A percentile compares a stretch with the other conserved stretches of the same genome.
Conservation (phyloP, 2,797 vertebrate species). For the Simalia tracyae region DNA sequence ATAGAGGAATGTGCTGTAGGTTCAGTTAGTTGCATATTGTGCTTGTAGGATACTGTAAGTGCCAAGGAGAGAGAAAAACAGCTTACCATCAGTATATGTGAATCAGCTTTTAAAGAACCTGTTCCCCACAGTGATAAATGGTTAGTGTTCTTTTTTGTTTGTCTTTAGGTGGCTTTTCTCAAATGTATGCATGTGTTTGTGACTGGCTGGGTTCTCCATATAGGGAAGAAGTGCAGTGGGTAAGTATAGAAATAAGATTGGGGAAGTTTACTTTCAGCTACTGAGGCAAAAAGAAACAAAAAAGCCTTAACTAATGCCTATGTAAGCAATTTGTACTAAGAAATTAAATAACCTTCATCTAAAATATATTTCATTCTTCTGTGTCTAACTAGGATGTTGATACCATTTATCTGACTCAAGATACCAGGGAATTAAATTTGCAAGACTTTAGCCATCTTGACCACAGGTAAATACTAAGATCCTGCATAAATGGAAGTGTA, state of each 20-base stretch:
- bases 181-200: conserved; percentile 95
- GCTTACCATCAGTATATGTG: not conserved
- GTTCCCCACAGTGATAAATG: not conserved
- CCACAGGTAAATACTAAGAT: conserved; percentile 81
- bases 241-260: conserved; percentile 70
- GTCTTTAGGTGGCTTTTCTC: conserved; percentile 91
- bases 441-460: conserved; percentile 98
- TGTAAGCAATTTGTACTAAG: not conserved
- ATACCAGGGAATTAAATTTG: conserved; percentile 91
- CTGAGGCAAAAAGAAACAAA: not conserved
- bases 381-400: conserved; percentile 87
- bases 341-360: not conserved
- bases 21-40: conserved; percentile 33
- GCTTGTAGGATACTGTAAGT: conserved; percentile 32
- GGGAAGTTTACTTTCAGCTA: conserved; percentile 22
- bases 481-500: not conserved
- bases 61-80: conserved; percentile 41
- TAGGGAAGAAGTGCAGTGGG: conserved; percentile 97
- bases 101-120: not conserved
- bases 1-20: conserved; percentile 17
- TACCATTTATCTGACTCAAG: conserved; percentile 97
- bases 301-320: not conserved
- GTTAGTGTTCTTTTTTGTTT: conserved; percentile 19
- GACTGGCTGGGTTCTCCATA: conserved; percentile 94
- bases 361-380: conserved; percentile 13